These are phyloP conservation scores for Aspidiotus destructor DNA, from an alignment of 2,888 invertebrate species.

Conservation along the genomic window DNA sequence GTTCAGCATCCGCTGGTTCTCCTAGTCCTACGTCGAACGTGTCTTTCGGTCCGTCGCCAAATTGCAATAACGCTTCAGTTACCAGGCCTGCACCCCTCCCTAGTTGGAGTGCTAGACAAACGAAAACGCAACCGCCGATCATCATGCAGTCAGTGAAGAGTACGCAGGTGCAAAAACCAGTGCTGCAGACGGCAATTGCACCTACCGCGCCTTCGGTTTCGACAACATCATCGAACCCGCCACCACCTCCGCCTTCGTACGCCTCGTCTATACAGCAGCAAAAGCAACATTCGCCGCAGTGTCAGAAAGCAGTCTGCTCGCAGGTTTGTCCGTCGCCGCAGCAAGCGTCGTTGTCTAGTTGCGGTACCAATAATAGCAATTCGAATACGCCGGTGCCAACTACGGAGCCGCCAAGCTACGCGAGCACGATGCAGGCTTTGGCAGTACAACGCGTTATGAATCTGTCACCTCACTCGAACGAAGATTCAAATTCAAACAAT, in stretches of 20 bases:
- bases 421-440: slow-evolving; percentile 72
- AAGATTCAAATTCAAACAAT: slow-evolving; percentile 34
- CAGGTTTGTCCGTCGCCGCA: slow-evolving; percentile 40
- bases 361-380: neutral
- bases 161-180: slow-evolving; percentile 89
- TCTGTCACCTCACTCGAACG: slow-evolving; percentile 42
- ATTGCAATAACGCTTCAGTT: slow-evolving; percentile 50
- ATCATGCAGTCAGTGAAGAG: slow-evolving; percentile 96
- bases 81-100: slow-evolving; percentile 70
- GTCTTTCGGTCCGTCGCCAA: slow-evolving; percentile 48
- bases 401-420: slow-evolving; percentile 84
- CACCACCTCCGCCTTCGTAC: slow-evolving; percentile 64
- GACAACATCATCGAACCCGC: slow-evolving; percentile 59
- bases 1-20: slow-evolving; percentile 70
- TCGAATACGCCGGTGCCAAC: slow-evolving; percentile 62
- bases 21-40: slow-evolving; percentile 62
- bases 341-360: slow-evolving; percentile 39
- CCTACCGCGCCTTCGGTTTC: slow-evolving; percentile 66
- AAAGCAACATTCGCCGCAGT: slow-evolving; percentile 57
- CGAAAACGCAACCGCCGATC: slow-evolving; percentile 82
- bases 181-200: slow-evolving; percentile 89
- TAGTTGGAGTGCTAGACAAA: slow-evolving; percentile 76
- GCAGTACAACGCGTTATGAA: slow-evolving; percentile 57
- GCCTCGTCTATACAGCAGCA: slow-evolving; percentile 72
- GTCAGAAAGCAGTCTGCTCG: slow-evolving; percentile 42